phyloP scores from a whole-genome alignment of 2,113 vertebrate species.

The Epinephelus lanceolatus region DNA sequence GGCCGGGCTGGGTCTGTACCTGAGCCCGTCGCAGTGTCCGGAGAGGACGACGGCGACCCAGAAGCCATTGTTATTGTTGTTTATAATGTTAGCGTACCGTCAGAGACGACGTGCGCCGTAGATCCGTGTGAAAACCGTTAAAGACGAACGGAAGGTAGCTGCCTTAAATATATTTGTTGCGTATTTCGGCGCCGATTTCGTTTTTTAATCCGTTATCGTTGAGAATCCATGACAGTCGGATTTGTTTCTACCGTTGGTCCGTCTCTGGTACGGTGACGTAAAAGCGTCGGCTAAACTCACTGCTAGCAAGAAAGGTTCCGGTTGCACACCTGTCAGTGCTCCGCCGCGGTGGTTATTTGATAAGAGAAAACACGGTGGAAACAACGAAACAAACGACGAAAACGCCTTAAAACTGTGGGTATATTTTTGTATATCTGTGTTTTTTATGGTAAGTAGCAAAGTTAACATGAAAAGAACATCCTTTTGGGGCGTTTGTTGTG shows the following conservation, averaged over 20 bases:
- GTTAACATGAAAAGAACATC: neutral
- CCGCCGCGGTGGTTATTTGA: neutral
- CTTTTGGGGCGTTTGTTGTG: neutral
- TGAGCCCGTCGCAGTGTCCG: constrained; percentile 86
- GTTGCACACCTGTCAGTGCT: neutral
- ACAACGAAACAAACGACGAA: neutral
- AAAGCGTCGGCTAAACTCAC: constrained; percentile 41
- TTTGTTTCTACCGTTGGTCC: constrained; percentile 77
- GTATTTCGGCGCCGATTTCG: neutral
- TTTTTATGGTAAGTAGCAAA: neutral
- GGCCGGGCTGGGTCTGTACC: constrained; percentile 86
- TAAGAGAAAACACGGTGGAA: neutral
- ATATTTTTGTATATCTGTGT: neutral
- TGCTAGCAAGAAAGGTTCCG: constrained; percentile 58
- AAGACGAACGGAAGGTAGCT: neutral
- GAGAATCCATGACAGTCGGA: constrained; percentile 61
- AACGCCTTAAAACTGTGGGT: fast-evolving
- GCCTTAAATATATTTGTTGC: neutral
- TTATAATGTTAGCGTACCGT: neutral
- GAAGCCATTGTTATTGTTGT: constrained; percentile 83
- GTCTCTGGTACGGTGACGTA: constrained; percentile 69
- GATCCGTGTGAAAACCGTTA: neutral
- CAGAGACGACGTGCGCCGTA: neutral
- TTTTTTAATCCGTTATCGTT: constrained; percentile 47
- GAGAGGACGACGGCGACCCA: constrained; percentile 86